Conservation (phyloP, 2,888 invertebrate genomes). For the Perizoma flavofasciatum region DNA sequence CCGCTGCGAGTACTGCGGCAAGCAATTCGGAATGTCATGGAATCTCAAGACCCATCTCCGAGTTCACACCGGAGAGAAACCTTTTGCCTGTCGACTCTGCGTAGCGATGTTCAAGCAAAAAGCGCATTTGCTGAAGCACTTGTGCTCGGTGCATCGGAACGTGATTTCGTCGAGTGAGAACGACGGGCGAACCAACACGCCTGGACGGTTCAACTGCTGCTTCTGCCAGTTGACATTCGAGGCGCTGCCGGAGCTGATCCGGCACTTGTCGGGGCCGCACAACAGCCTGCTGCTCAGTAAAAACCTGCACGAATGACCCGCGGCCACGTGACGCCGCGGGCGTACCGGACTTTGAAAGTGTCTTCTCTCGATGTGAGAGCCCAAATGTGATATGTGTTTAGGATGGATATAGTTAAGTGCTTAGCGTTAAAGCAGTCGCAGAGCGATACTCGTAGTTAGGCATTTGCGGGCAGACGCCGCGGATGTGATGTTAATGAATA, state of each 20-base stretch:
- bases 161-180: slow-evolving; percentile 93
- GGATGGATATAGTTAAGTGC: slow-evolving; percentile 71
- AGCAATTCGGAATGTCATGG: slow-evolving; percentile 97
- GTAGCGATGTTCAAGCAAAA: slow-evolving; percentile 97
- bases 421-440: slow-evolving; percentile 76
- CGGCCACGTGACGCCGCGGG: slow-evolving; percentile 66
- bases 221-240: slow-evolving; percentile 94
- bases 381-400: slow-evolving; percentile 83
- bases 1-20: slow-evolving; percentile 94
- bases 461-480: slow-evolving; percentile 66
- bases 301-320: slow-evolving; percentile 90
- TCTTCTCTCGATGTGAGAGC: slow-evolving; percentile 72
- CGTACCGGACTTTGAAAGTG: slow-evolving; percentile 74
- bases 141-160: slow-evolving; percentile 94
- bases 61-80: slow-evolving; percentile 95
- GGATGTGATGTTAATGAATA: slow-evolving; percentile 66
- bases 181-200: slow-evolving; percentile 85
- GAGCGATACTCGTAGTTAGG: slow-evolving; percentile 76
- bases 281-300: slow-evolving; percentile 94
- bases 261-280: slow-evolving; percentile 94
- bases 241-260: slow-evolving; percentile 92
- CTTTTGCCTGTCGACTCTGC: slow-evolving; percentile 94
- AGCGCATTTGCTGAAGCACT: slow-evolving; percentile 93
- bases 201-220: slow-evolving; percentile 91
- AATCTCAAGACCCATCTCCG: slow-evolving; percentile 94